Evolutionary conservation across 1,140 invertebrate species (phyloP), one percentile per base, ranked within the genome.

Genomic region (Trissolcus basalis): DNA sequence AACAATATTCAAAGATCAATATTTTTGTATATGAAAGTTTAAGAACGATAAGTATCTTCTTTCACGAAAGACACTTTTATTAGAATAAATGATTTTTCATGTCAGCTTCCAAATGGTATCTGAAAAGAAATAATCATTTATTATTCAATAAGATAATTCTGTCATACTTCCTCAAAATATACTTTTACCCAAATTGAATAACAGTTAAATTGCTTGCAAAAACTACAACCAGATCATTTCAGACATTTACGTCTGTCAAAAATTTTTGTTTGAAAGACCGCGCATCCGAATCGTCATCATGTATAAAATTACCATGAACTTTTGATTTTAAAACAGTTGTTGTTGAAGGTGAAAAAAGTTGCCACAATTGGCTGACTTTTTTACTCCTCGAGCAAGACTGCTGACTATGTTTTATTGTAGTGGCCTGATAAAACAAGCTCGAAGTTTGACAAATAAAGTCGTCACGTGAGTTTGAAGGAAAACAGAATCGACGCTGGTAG

Each of bases 381-480:
- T n/a, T n/a, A n/a, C n/a, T n/a, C n/a, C n/a, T n/a, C n/a, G n/a
- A n/a, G n/a, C n/a, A n/a, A n/a, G n/a, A n/a, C n/a, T n/a, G 33
- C 33, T 35, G 10, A 35, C 5, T 10, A 6, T 35, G 19, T 48
- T 63, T 55, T 47, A 49, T 49, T 49, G 50, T 14, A 13, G 12
- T 36, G 0, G n/a, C 0, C 44, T 19, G 36, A 65, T 50, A 45
- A 61, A 56, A 49, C 45, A 12, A 7, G 9, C n/a, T 12, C 1
- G n/a, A 50, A 60, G 7, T 55, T 76, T 68, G 68, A 71, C 56
- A 48, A 71, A 77, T 77, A 53, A 77, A 71, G 68, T 63, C 58
- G 51, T 71, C 61, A 56, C 50, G 49, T 9, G 51, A 14, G 35
- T 63, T 48, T 63, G 56, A 68, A 51, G 68, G 61, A 67, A 68